These are phyloP conservation scores for Leptoteleia sp. DNA, from an alignment of 1,140 invertebrate species.

Conservation along the genomic window DNA sequence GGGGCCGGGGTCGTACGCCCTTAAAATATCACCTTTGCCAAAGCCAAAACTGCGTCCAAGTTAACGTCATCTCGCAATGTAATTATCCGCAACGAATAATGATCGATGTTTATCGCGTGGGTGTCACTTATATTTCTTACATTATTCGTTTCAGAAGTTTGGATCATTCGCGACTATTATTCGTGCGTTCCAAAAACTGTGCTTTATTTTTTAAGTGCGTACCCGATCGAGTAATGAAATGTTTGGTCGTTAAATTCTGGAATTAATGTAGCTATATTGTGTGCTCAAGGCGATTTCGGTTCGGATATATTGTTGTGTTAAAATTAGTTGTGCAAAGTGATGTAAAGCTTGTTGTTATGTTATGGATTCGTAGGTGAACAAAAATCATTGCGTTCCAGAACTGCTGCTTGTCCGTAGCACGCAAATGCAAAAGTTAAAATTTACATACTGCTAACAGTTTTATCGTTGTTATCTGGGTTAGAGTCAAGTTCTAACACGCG, in stretches of 20 bases:
- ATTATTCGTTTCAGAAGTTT: too few relatives aligned
- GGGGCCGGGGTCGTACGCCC: conserved; percentile 63
- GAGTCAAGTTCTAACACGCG: conserved; percentile 43
- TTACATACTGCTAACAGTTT: conserved; percentile 65
- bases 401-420: conserved; percentile 44
- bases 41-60: conserved; percentile 16
- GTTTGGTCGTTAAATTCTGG: too few relatives aligned
- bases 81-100: conserved; percentile 16
- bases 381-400: conserved; percentile 48
- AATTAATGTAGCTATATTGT: too few relatives aligned
- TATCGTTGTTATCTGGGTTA: conserved; percentile 59
- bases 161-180: too few relatives aligned
- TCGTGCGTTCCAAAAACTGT: too few relatives aligned
- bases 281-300: conserved; percentile 6
- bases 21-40: conserved; percentile 78
- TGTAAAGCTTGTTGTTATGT: conserved; percentile 42
- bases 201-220: too few relatives aligned
- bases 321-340: conserved; percentile 32
- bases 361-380: conserved; percentile 45
- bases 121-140: too few relatives aligned
- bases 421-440: conserved; percentile 62
- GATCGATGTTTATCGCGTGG: neutral
- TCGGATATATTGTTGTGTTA: conserved; percentile 23
- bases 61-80: conserved; percentile 16
- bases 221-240: too few relatives aligned